Conservation (phyloP, 2,113 vertebrate genomes). For the Nyctibius bracteatus region DNA sequence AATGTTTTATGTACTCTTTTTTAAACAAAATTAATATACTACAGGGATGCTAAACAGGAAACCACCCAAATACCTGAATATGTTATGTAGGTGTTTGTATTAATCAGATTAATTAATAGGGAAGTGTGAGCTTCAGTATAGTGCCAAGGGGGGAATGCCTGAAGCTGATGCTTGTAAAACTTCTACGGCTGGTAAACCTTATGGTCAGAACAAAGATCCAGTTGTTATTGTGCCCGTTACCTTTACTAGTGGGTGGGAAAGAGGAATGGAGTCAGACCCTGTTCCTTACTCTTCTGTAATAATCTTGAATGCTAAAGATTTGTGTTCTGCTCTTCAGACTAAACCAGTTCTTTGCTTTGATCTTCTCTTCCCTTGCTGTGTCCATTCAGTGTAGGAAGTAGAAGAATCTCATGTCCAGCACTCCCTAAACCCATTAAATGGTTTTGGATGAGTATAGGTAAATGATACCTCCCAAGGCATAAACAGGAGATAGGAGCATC, state of each 20-base stretch:
- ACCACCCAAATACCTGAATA: background rate
- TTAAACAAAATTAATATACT: background rate
- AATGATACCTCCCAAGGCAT: background rate
- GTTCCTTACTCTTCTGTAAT: background rate
- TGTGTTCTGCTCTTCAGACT: background rate
- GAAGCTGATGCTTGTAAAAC: background rate
- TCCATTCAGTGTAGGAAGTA: background rate
- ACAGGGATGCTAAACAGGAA: background rate
- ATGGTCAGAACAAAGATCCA: background rate
- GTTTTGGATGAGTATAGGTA: background rate
- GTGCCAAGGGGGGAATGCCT: background rate
- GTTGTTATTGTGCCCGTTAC: background rate
- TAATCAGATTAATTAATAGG: background rate
- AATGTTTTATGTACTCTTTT: background rate
- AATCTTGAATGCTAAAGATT: background rate
- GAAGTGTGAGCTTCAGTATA: background rate
- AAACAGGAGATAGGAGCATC: background rate
- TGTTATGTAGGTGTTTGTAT: background rate
- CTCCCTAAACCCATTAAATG: background rate
- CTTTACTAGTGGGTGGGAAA: background rate
- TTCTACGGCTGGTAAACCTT: background rate
- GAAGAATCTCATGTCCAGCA: background rate
- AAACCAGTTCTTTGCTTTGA: background rate
- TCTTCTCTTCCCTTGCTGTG: background rate
- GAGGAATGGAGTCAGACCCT: background rate